A percentile compares a stretch with the other conserved stretches of the same genome.
Conservation (phyloP, 2,797 vertebrate species). For the Clamator glandarius region DNA sequence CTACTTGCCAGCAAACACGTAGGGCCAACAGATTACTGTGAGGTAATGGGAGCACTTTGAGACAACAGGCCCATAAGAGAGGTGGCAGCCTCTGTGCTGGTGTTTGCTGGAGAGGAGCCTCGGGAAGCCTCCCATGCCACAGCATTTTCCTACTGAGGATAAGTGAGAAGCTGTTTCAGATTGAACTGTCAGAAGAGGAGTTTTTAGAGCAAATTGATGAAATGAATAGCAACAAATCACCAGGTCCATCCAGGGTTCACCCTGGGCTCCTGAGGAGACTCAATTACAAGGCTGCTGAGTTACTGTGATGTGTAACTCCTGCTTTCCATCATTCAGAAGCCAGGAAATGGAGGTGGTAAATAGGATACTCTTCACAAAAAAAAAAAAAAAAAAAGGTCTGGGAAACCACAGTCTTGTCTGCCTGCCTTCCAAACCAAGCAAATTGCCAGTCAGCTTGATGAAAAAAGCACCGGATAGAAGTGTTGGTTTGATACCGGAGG, state of each 20-base stretch:
- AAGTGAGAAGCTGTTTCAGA: background rate
- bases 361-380: background rate
- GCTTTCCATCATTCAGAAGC: background rate
- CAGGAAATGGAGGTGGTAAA: slow-evolving; percentile 11
- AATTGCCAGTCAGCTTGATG: background rate
- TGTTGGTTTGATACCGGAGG: background rate
- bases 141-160: background rate
- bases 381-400: background rate
- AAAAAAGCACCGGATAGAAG: background rate
- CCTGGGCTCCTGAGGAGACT: background rate
- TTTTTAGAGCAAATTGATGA: slow-evolving; percentile 14
- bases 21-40: background rate
- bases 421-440: background rate
- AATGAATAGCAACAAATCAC: slow-evolving; percentile 30
- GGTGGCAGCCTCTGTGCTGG: background rate
- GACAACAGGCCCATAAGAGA: rapidly evolving
- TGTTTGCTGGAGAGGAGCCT: background rate
- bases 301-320: background rate
- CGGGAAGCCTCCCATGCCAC: background rate
- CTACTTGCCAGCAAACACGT: background rate
- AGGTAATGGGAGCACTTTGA: background rate
- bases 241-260: rapidly evolving
- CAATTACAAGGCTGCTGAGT: slow-evolving; percentile 1
- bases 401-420: background rate
- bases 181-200: slow-evolving; percentile 16